A percentile compares a stretch with the other conserved stretches of the same genome.
Conservation (phyloP, 2,888 invertebrate species). For the Oxyteleia sp. region DNA sequence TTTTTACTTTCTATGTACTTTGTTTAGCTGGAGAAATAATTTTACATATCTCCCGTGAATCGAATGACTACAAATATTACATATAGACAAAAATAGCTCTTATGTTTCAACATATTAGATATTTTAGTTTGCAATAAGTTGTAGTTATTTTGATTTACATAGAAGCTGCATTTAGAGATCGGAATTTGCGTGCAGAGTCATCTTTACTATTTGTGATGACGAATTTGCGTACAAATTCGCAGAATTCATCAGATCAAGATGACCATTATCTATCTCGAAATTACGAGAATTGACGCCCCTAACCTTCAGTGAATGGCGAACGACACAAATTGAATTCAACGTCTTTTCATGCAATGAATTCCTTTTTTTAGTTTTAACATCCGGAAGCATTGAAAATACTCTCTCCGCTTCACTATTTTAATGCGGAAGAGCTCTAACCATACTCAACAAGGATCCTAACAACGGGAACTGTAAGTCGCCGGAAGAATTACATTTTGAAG, state of each 20-base stretch:
- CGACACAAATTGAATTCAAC: slow-evolving; percentile 22
- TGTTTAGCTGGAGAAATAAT: too few species aligned
- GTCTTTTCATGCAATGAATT: slow-evolving; percentile 2
- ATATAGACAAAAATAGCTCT: too few species aligned
- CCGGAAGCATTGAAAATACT: slow-evolving; percentile 20
- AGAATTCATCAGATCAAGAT: slow-evolving; percentile 9
- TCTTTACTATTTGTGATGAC: neutral
- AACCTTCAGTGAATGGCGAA: neutral
- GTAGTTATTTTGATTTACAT: too few species aligned
- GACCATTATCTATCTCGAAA: neutral
- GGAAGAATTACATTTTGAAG: neutral
- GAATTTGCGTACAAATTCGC: neutral
- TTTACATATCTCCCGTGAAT: too few species aligned
- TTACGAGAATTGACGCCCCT: neutral
- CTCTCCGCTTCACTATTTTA: slow-evolving; percentile 33
- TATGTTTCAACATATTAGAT: too few species aligned
- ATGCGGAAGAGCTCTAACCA: slow-evolving; percentile 32
- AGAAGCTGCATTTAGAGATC: too few species aligned
- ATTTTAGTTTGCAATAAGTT: too few species aligned
- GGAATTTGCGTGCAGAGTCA: too few species aligned
- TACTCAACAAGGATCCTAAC: neutral
- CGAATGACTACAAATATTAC: too few species aligned
- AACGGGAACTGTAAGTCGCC: neutral
- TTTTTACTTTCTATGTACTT: too few species aligned
- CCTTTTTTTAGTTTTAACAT: slow-evolving; percentile 27